Evolutionary conservation across 1,140 invertebrate species (phyloP).

Genomic region (Brachionus angularis): DNA sequence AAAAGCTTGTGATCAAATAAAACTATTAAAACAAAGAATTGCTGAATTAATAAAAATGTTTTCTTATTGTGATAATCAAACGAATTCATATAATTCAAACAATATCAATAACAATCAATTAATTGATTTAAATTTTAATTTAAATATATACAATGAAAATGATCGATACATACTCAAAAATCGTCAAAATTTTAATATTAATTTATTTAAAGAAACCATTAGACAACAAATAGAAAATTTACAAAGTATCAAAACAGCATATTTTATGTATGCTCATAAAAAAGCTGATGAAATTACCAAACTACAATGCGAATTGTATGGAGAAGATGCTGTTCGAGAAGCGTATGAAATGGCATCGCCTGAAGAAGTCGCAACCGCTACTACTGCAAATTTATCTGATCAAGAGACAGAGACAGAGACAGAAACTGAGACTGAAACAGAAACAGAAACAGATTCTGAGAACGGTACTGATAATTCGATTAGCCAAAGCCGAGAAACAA

Average conservation of each 20-base stretch:
- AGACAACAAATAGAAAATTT: slow-evolving; percentile 32
- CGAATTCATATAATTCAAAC: neutral
- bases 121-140: too few relatives aligned
- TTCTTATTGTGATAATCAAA: neutral
- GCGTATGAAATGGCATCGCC: neutral
- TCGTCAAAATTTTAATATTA: slow-evolving; percentile 4
- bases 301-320: slow-evolving; percentile 33
- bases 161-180: too few relatives aligned
- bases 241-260: slow-evolving; percentile 37
- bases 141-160: too few relatives aligned
- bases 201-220: slow-evolving; percentile 41
- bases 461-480: too few relatives aligned
- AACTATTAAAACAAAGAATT: slow-evolving; percentile 24
- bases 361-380: neutral
- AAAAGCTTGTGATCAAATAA: slow-evolving; percentile 40
- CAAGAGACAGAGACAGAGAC: too few relatives aligned
- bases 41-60: slow-evolving; percentile 41
- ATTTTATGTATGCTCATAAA: slow-evolving; percentile 33
- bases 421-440: too few relatives aligned
- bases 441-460: too few relatives aligned
- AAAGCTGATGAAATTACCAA: slow-evolving; percentile 42
- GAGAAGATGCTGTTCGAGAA: slow-evolving; percentile 26
- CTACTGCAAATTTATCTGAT: too few relatives aligned
- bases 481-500: too few relatives aligned
- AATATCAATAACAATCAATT: neutral